phyloP scores from a whole-genome alignment of 2,888 invertebrate species.

The Onthophagus sagittarius region DNA sequence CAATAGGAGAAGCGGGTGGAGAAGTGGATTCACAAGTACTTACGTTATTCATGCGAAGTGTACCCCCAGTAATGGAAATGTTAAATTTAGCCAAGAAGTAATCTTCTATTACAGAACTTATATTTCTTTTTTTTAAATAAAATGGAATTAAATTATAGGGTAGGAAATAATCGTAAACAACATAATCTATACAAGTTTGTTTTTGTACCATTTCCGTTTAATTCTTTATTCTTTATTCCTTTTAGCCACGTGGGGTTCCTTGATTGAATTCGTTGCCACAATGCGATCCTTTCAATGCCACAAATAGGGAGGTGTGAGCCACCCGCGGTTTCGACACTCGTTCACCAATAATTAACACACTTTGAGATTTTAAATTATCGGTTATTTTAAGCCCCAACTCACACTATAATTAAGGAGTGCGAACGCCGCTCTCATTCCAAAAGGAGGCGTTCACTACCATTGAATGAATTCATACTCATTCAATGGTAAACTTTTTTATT shows the following conservation, averaged over 20 bases:
- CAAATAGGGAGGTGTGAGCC: not conserved
- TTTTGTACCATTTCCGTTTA: too few relatives aligned
- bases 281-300: not conserved
- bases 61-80: not conserved
- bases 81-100: not conserved
- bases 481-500: not conserved
- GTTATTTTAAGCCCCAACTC: not conserved
- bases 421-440: not conserved
- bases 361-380: not conserved
- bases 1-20: not conserved
- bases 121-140: not conserved
- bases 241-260: not conserved
- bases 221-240: not conserved
- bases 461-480: too few relatives aligned
- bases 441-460: not conserved
- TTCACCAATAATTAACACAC: not conserved
- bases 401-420: not conserved
- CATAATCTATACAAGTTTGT: too few relatives aligned
- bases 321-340: not conserved
- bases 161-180: too few relatives aligned
- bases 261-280: not conserved
- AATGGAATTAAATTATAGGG: too few relatives aligned
- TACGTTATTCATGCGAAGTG: not conserved
- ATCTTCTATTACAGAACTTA: not conserved
- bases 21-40: not conserved